Evolutionary conservation across 2,888 invertebrate species (phyloP).

Genomic region (Colostygia pectinataria): DNA sequence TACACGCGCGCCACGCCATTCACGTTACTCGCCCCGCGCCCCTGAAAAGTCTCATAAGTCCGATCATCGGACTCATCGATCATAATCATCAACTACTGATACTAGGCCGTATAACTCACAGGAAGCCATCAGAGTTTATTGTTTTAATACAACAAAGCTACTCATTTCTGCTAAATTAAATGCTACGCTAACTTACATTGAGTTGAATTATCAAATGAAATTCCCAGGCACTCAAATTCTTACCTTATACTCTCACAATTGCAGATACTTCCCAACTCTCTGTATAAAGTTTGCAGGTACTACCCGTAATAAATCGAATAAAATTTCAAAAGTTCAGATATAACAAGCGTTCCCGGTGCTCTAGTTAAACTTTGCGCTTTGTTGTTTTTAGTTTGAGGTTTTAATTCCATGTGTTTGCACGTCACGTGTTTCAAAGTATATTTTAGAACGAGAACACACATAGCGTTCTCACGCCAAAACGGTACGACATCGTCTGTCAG

Average conservation of each 20-base stretch:
- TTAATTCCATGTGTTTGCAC: constrained; percentile 30
- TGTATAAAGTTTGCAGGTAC: constrained; percentile 46
- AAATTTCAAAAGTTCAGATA: constrained; percentile 48
- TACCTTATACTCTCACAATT: constrained; percentile 11
- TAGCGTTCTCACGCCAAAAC: too few relatives aligned
- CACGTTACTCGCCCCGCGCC: too few relatives aligned
- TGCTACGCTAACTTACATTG: background rate
- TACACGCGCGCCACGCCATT: too few relatives aligned
- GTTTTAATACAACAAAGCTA: background rate
- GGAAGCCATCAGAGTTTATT: too few relatives aligned
- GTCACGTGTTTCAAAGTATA: constrained; percentile 11
- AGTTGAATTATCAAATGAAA: constrained; percentile 3
- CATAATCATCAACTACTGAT: too few relatives aligned
- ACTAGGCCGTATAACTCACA: too few relatives aligned
- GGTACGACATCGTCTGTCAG: too few relatives aligned
- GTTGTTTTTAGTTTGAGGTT: constrained; percentile 33
- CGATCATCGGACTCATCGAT: too few relatives aligned
- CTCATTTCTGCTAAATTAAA: background rate
- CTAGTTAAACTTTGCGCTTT: constrained; percentile 42
- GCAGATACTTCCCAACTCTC: constrained; percentile 29
- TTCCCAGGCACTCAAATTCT: constrained; percentile 3
- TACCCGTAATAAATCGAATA: constrained; percentile 49
- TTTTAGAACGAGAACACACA: constrained; percentile 3
- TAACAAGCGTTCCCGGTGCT: constrained; percentile 44
- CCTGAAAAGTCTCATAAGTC: too few relatives aligned